These are phyloP conservation scores for Ernsta delagoae DNA, from an alignment of 2,888 invertebrate species.

Conservation along the genomic window DNA sequence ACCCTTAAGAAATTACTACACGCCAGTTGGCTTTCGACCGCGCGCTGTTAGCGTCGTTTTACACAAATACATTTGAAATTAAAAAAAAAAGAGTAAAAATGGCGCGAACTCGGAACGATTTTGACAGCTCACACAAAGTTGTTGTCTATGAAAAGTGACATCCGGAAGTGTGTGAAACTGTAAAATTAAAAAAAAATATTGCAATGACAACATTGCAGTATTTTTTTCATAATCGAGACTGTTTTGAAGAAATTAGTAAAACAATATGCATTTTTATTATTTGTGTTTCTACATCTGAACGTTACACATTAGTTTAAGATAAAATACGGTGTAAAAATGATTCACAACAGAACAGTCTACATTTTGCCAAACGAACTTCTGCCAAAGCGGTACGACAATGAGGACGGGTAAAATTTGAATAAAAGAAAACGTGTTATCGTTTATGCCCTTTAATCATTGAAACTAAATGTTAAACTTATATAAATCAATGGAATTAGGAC, in stretches of 20 bases:
- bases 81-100: constrained; percentile 46
- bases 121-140: constrained; percentile 41
- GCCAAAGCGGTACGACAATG: constrained; percentile 75
- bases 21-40: constrained; percentile 68
- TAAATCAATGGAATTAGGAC: no score
- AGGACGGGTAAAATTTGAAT: constrained; percentile 62
- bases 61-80: constrained; percentile 24
- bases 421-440: no score
- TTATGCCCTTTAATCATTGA: no score
- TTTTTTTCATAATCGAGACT: neutral
- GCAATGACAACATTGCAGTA: constrained; percentile 7
- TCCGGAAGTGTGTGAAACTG: neutral
- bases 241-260: no score
- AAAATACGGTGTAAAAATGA: constrained; percentile 55
- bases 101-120: constrained; percentile 56
- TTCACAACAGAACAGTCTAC: constrained; percentile 78
- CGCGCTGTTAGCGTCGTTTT: constrained; percentile 60
- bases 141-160: constrained; percentile 28
- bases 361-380: constrained; percentile 79
- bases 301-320: neutral
- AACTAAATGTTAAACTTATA: no score
- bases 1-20: constrained; percentile 66
- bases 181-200: neutral
- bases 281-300: no score
- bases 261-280: no score